Base-by-base conservation (phyloP, 2,797 vertebrate species). In the Anableps anableps region DNA sequence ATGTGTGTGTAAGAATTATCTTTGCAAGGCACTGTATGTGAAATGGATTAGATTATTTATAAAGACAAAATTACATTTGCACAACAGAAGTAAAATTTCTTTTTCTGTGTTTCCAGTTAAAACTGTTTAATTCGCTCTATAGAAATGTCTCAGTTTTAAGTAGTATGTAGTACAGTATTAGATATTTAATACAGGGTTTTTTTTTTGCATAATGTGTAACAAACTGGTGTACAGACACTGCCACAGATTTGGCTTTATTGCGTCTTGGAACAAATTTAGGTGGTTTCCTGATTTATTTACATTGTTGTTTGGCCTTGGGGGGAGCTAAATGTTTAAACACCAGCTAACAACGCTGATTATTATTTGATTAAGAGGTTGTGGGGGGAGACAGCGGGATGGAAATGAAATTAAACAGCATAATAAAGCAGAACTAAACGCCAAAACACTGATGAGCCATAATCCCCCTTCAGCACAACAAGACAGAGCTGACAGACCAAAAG, bases 381-480 rank as follows among this genome's bases (percentile, higher is more conserved):
- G 82, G 72, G 68, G 38, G 55, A 74, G 72, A 60, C 89, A 79
- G 88, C 82, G 66, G 82, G 91, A 80, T 80, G 89, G 72, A 75
- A 74, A 85, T 84, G 72, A 83, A 90, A 92, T 92, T 88, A 92
- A 92, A 90, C 77, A 77, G 88, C 82, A 90, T 91, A 91, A 90
- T 82, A 83, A 86, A 92, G 89, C 88, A 90, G 91, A 91, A 92
- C 90, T 90, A 91, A 93, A 89, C 34, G 85, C 82, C 84, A 71
- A 85, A 85, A 85, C 84, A 83, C 72, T 77, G 88, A 71, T 80
- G 72, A 29, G 60, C n/a, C 17, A 74, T 80, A 51, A 83, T 87
- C 82, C 74, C 74, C 58, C 73, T 51, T 71, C 55, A 5, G 79
- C 77, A 66, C 71, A 71, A 85, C 80, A 78, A 64, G 38, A 41